Base-by-base conservation (phyloP, 2,113 vertebrate species). In the Symphodus melops region DNA sequence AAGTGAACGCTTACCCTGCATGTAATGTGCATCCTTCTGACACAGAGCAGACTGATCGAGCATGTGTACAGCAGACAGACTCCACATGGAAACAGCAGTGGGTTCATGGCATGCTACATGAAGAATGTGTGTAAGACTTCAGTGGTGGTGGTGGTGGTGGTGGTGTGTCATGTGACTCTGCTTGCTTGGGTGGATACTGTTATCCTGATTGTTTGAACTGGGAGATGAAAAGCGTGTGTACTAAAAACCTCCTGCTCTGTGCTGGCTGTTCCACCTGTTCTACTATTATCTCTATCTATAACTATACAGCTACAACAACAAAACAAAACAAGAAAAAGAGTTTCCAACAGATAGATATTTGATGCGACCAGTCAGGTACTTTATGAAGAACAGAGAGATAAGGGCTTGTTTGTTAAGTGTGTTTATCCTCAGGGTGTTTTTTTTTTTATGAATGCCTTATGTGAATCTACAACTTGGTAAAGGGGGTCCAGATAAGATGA, bases 1-100 rank as follows among this genome's bases (percentile, higher is more conserved):
- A 54, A 20, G 39, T 58, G 23, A 16, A 64, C 52, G 2, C 93
- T 95, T 94, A 95, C 94, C 94, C 91, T 78, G 76, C 72, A 78
- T 87, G 78, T 57, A 75, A 86, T 89, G 61, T 42, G 49, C 87
- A 83, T 23, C 88, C 90, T 75, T 92, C 81, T 87, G 92, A 92
- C 23, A 75, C 23, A 46, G 57, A n/a, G 72, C 77, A 92, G 77
- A 81, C 75, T 92, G 89, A 86, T 94, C 91, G 42, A 90, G 84
- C 92, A 88, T 92, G 52, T 55, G 49, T 3, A 28, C 3, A 20
- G 41, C 5, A 20, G 48, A 39, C n/a, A 36, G 2, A 44, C 13
- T 41, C 37, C 28, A 63, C 44, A 19, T 41, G 28, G 9, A 71
- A 28, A 6, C 53, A 46, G 48, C 54, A 19, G 9, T 16, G 58